These are phyloP conservation scores for Patella vulgata DNA, from an alignment of 1,140 invertebrate genomes.

Conservation along the genomic window DNA sequence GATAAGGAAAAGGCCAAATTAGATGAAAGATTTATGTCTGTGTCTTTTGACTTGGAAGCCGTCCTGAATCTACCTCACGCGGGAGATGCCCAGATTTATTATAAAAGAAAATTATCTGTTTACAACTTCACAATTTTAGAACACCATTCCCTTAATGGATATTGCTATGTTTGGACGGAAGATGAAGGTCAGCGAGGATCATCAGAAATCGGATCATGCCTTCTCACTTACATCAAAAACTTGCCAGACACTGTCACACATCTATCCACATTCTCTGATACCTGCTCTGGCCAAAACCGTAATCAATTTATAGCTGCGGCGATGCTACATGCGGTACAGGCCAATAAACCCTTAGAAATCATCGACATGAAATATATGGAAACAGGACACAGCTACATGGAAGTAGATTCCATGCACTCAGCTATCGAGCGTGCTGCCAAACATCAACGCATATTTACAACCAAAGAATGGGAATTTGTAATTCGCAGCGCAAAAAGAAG, in stretches of 20 bases:
- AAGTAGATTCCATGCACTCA: constrained; percentile 30
- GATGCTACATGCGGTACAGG: background rate
- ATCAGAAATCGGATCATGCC: constrained; percentile 26
- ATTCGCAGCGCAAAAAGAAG: too few species aligned
- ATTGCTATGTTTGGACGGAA: constrained; percentile 28
- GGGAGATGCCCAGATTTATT: constrained; percentile 20
- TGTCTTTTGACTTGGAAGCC: constrained; percentile 30
- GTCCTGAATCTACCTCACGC: constrained; percentile 24
- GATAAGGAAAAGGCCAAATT: constrained; percentile 22
- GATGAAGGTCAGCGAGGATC: constrained; percentile 22
- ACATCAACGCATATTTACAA: constrained; percentile 18
- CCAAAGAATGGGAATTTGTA: constrained; percentile 16
- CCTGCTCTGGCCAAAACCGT: constrained; percentile 32
- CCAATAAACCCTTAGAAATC: constrained; percentile 1
- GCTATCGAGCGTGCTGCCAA: constrained; percentile 17
- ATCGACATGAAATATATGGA: constrained; percentile 32
- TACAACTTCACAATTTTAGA: constrained; percentile 34
- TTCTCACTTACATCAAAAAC: constrained; percentile 17
- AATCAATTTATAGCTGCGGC: constrained; percentile 27
- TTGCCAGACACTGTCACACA: constrained; percentile 14
- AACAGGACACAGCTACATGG: constrained; percentile 30
- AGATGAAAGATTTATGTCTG: constrained; percentile 2
- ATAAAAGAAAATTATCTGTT: too few species aligned
- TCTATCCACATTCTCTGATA: constrained; percentile 24
- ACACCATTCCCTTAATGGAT: constrained; percentile 13